These are phyloP conservation scores for Sternarchorhynchus goeldii DNA, from an alignment of 2,797 vertebrate genomes.

Conservation along the genomic window DNA sequence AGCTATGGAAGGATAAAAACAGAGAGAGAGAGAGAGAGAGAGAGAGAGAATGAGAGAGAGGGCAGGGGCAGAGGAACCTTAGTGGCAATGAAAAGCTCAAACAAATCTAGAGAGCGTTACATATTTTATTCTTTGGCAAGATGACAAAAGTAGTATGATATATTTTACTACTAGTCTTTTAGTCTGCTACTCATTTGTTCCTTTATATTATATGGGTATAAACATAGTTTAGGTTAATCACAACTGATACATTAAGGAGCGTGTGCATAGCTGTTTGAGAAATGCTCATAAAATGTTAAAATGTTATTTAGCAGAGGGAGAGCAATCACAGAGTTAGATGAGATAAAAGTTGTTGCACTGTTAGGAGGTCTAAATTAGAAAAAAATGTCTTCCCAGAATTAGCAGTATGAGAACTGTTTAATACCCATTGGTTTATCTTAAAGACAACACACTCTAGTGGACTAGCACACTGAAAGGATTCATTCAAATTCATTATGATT, in stretches of 20 bases:
- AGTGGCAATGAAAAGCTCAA: constrained; percentile 26
- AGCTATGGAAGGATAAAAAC: constrained; percentile 37
- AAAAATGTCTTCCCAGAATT: constrained; percentile 8
- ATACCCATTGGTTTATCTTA: constrained; percentile 69
- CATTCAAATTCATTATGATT: constrained; percentile 74
- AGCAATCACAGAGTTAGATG: constrained; percentile 21
- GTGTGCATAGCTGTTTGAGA: too few relatives aligned
- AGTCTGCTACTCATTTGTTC: background rate
- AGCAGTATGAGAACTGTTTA: constrained; percentile 61
- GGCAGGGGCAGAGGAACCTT: background rate
- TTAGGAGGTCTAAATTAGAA: constrained; percentile 28
- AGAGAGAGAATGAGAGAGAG: too few relatives aligned
- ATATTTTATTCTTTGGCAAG: constrained; percentile 18
- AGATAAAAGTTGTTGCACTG: constrained; percentile 2
- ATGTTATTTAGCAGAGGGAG: background rate
- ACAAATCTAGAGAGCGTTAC: constrained; percentile 14
- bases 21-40: constrained; percentile 19
- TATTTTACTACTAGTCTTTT: background rate
- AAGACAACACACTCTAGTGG: constrained; percentile 68
- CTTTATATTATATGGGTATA: background rate
- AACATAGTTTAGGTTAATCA: background rate
- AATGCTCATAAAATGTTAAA: background rate
- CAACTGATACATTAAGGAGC: background rate
- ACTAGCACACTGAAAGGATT: constrained; percentile 63
- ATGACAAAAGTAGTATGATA: background rate